Evolutionary conservation across 2,888 invertebrate genomes (phyloP).

Genomic region (Hipparchia semele): DNA sequence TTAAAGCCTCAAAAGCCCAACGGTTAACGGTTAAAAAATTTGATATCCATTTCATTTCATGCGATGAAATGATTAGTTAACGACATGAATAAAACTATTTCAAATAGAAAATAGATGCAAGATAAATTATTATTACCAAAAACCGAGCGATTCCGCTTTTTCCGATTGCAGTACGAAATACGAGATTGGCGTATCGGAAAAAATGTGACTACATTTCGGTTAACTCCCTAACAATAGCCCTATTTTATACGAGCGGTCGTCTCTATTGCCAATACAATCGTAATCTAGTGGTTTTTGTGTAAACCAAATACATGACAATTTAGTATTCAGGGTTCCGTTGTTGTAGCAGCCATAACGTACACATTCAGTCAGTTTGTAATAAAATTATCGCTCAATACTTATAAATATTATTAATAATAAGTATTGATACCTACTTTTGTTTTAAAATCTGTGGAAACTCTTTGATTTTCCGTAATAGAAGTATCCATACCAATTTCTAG

Average conservation of each 20-base stretch:
- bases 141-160: constrained; percentile 31
- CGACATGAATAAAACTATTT: constrained; percentile 21
- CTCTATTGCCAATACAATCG: constrained; percentile 26
- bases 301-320: constrained; percentile 28
- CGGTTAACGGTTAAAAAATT: no score
- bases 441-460: no score
- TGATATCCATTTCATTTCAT: background rate
- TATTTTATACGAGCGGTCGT: constrained; percentile 32
- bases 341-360: background rate
- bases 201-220: constrained; percentile 36
- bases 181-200: constrained; percentile 36
- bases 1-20: no score
- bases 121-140: constrained; percentile 19
- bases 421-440: no score
- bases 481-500: no score
- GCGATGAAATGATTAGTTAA: constrained; percentile 1
- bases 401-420: background rate
- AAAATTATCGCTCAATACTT: constrained; percentile 1
- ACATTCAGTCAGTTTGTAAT: background rate
- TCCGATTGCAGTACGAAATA: constrained; percentile 35
- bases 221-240: constrained; percentile 34
- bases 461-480: no score
- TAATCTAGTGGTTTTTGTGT: constrained; percentile 31
- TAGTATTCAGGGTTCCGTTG: constrained; percentile 18
- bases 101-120: constrained; percentile 17